Base-by-base conservation (phyloP, 2,888 invertebrate species). In the Slavum lentiscoides region DNA sequence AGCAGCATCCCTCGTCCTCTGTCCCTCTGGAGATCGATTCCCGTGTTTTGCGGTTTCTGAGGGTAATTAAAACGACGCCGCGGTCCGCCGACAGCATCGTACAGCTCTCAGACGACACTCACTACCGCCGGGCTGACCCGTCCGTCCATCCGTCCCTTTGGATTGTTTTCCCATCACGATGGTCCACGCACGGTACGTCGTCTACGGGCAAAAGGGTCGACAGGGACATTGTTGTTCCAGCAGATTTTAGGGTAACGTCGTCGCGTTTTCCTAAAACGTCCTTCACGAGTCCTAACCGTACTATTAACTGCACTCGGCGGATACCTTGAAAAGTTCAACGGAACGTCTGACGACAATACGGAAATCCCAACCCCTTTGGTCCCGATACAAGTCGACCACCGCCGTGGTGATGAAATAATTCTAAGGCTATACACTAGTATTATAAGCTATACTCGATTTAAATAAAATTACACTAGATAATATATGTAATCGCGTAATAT, bases 261-360 rank as follows among this genome's bases (percentile, higher is more conserved):
- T 61, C 66, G 74, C 23, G 21, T 62, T 70, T 53, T 6, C 59
- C 69, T 69, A 77, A 69, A 69, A 69, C 61, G 53, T 61, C 43
- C 68, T 49, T 9, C 49, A 64, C 8, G 37, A 77, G 37, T 62
- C 70, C 68, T 67, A 61, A 53, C 70, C 55, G 69, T 64, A 72
- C 77, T 64, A 70, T 80, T 70, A 80, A 80, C 62, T 64, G 55
- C 77, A 80, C 69, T 70, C 77, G 77, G 77, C 23, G 70, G 69
- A 53, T 55, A 77, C 77, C 62, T 66, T 66, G 66, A 74, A 75
- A 67, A 67, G 58, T 75, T 67, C 39, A 19, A 67, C 58, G 58
- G 23, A 64, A 67, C 67, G 67, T 67, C 43, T 13, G 19, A 75
- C 58, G 67, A 75, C 58, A 75, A 43, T 30, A 30, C 75, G 23